A percentile compares a stretch with the other conserved stretches of the same genome.
Conservation (phyloP, 2,888 invertebrate genomes). For the Xanthorhoe designata region DNA sequence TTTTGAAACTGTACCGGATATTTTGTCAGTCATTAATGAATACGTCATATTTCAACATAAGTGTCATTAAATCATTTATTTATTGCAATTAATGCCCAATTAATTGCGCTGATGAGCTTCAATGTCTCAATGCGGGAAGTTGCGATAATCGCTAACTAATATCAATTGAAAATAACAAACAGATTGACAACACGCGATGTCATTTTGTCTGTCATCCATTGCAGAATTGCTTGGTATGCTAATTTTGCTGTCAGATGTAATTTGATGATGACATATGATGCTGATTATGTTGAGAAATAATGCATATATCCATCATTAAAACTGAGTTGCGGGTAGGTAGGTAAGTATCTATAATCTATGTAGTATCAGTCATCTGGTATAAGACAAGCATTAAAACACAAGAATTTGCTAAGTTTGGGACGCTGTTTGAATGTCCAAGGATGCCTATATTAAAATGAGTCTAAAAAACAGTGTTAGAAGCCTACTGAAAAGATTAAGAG, state of each 20-base stretch:
- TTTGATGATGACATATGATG: slow-evolving; percentile 16
- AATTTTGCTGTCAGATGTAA: slow-evolving; percentile 16
- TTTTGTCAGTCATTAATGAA: not conserved
- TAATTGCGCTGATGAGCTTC: not conserved
- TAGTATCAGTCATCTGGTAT: too few species aligned
- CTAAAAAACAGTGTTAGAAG: too few species aligned
- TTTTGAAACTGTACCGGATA: not conserved
- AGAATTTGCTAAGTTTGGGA: too few species aligned
- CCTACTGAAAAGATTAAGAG: too few species aligned
- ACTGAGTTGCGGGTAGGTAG: too few species aligned
- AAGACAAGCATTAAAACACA: too few species aligned
- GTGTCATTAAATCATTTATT: not conserved
- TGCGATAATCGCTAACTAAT: slow-evolving; percentile 15
- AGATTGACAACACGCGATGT: slow-evolving; percentile 28
- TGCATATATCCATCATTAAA: not conserved
- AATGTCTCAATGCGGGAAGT: slow-evolving; percentile 21
- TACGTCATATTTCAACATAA: not conserved
- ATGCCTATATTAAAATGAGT: too few species aligned
- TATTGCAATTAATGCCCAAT: not conserved
- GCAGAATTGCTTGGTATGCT: slow-evolving; percentile 25
- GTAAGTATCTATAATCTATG: too few species aligned
- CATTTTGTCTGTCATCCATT: slow-evolving; percentile 31
- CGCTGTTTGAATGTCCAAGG: too few species aligned
- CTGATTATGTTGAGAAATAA: slow-evolving; percentile 5
- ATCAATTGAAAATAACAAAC: slow-evolving; percentile 25